Percentiles rank a stretch among this genome's conserved stretches.
Evolutionary conservation across 2,113 vertebrate genomes (phyloP).

Genomic region (Ophthalmolycus amberensis): DNA sequence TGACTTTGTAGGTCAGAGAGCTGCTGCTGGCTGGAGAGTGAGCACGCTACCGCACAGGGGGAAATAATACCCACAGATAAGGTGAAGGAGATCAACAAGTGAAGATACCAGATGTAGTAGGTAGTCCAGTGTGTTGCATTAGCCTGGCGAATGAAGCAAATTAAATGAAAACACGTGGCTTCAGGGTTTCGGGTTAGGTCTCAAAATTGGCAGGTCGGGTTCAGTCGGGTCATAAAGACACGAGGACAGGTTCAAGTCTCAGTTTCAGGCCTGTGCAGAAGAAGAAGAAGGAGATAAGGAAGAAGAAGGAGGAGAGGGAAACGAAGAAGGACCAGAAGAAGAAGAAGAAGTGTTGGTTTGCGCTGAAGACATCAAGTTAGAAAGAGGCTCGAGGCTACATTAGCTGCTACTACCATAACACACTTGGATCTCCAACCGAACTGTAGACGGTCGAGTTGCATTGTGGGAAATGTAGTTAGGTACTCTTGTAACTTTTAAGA

Average conservation of each 20-base stretch:
- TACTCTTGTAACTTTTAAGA: no score
- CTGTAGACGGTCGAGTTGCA: neutral
- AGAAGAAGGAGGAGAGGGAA: neutral
- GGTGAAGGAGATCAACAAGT: neutral
- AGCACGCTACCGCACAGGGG: neutral
- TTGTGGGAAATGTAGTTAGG: neutral
- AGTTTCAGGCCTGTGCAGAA: neutral
- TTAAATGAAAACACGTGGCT: neutral
- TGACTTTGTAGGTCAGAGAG: conserved; percentile 64
- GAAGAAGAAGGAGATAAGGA: neutral
- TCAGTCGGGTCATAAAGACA: neutral
- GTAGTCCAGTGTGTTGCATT: no score
- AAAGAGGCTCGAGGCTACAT: neutral
- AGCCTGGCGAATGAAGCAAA: neutral
- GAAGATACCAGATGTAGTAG: no score
- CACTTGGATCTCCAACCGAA: neutral
- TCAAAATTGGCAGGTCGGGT: neutral
- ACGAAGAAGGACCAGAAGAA: neutral
- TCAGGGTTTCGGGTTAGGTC: neutral
- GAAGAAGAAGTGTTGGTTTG: neutral
- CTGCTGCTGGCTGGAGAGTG: conserved; percentile 26
- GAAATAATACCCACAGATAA: neutral
- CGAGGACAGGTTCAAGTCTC: neutral
- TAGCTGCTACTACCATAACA: neutral
- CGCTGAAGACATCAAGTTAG: no score